These are phyloP conservation scores for Perca fluviatilis DNA, from an alignment of 2,113 vertebrate species.

Conservation along the genomic window DNA sequence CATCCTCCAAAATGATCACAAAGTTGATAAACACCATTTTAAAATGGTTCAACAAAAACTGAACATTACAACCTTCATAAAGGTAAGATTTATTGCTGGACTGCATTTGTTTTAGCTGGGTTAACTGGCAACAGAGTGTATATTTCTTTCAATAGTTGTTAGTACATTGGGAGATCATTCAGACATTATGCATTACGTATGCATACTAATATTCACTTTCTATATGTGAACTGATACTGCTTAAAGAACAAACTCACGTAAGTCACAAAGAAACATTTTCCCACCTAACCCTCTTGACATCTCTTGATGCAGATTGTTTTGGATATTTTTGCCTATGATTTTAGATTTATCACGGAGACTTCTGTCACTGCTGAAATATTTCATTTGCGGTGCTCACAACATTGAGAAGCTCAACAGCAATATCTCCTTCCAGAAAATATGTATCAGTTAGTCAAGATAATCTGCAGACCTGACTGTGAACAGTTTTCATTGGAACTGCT, in stretches of 20 bases:
- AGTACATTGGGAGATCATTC: background rate
- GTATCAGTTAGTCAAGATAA: constrained; percentile 14
- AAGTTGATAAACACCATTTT: background rate
- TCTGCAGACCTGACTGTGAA: background rate
- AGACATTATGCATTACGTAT: background rate
- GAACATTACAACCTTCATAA: background rate
- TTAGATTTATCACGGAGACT: constrained; percentile 10
- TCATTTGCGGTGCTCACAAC: background rate
- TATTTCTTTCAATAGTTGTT: background rate
- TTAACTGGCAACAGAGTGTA: too few relatives aligned
- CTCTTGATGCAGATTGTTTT: background rate
- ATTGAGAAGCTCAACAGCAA: background rate
- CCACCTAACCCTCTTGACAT: background rate
- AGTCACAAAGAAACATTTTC: background rate
- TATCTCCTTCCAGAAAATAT: constrained; percentile 16
- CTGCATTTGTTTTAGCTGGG: background rate
- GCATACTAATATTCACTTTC: background rate
- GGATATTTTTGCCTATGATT: background rate
- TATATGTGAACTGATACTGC: background rate
- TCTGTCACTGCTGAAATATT: constrained; percentile 18
- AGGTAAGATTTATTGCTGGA: background rate
- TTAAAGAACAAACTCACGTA: background rate
- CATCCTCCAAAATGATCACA: background rate
- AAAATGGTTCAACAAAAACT: background rate
- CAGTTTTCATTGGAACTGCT: constrained; percentile 20